phyloP scores from a whole-genome alignment of 2,797 vertebrate species.

The Tadarida brasiliensis region DNA sequence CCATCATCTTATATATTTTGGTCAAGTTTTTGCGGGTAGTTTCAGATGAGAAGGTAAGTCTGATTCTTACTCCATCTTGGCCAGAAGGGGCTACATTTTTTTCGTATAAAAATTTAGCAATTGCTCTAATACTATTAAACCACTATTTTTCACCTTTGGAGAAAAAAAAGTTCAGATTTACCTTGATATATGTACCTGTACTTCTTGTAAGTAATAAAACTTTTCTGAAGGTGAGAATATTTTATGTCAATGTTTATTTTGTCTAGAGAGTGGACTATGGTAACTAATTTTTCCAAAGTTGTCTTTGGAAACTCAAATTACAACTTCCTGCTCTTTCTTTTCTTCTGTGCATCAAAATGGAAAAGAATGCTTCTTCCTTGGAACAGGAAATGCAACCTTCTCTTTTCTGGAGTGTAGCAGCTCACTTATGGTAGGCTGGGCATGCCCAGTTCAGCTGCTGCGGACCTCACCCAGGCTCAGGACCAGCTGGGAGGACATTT shows the following conservation, averaged over 20 bases:
- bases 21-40: not conserved
- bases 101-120: not conserved
- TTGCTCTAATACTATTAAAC: not conserved
- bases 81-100: not conserved
- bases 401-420: not conserved
- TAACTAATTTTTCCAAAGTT: not conserved
- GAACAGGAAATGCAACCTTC: not conserved
- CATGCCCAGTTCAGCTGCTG: not conserved
- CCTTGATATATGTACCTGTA: not conserved
- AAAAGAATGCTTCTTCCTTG: not conserved
- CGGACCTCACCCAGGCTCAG: not conserved
- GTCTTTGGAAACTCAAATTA: not conserved
- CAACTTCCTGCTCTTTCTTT: not conserved
- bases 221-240: not conserved
- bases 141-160: not conserved
- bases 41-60: not conserved
- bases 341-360: not conserved
- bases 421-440: not conserved
- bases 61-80: not conserved
- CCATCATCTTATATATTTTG: not conserved
- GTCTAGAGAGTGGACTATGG: not conserved
- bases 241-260: not conserved
- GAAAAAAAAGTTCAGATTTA: not conserved
- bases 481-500: not conserved
- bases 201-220: not conserved